Conservation (phyloP, 2,113 vertebrate genomes). For the Passer domesticus region DNA sequence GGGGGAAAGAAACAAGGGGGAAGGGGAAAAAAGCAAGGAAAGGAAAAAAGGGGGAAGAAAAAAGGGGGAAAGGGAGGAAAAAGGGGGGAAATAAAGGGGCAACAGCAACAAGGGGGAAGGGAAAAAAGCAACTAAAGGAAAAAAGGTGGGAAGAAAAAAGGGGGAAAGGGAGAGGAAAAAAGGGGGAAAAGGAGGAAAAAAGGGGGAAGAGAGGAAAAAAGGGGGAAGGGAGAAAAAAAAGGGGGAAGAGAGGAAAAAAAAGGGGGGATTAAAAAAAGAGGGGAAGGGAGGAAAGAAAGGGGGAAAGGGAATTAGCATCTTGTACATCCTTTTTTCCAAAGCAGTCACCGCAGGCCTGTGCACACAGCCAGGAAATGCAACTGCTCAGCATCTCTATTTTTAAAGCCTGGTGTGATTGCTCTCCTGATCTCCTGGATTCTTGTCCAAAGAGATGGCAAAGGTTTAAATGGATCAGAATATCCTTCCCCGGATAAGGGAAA, state of each 20-base stretch:
- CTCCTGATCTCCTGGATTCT: not conserved
- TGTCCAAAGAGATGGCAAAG: not conserved
- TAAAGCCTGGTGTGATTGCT: not conserved
- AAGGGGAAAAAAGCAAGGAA: not conserved
- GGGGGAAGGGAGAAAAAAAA: not conserved
- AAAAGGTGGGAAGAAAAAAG: no score
- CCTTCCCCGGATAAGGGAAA: not conserved
- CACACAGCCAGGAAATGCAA: not conserved
- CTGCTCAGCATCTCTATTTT: not conserved
- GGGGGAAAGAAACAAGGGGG: no score
- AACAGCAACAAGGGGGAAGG: no score
- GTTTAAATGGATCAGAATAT: not conserved
- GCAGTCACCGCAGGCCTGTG: not conserved
- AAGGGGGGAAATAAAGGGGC: no score
- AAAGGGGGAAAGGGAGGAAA: not conserved
- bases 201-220: rapidly evolving
- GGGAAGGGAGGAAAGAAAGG: rapidly evolving
- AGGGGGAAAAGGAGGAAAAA: not conserved
- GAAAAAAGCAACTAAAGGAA: no score
- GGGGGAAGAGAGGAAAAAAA: rapidly evolving
- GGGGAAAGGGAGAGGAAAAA: not conserved
- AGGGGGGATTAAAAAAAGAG: rapidly evolving
- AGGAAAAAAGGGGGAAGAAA: no score
- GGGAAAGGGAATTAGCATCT: not conserved
- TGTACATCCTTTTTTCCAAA: not conserved